These are phyloP conservation scores for Zaprionus ornatus DNA, from an alignment of 1,140 invertebrate genomes.

Conservation along the genomic window DNA sequence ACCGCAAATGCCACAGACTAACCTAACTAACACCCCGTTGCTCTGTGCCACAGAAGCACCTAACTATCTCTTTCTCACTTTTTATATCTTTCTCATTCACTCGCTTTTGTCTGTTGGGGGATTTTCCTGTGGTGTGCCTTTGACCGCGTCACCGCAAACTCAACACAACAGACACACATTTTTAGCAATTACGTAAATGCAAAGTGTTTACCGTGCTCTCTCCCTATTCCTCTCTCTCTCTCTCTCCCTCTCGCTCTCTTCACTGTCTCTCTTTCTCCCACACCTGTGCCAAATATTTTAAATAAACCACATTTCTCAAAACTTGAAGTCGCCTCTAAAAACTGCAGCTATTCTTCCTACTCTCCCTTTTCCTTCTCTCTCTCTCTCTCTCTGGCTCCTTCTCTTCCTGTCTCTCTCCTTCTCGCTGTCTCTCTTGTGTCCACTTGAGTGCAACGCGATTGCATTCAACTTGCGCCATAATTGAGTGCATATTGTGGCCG, in stretches of 20 bases:
- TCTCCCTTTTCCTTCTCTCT: not conserved
- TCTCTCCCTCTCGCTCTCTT: not conserved
- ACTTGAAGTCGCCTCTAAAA: not conserved
- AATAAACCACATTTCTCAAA: not conserved
- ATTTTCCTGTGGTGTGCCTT: slow-evolving; percentile 9
- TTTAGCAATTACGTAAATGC: slow-evolving; percentile 47
- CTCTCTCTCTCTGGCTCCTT: not conserved
- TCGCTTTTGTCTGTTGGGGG: not conserved
- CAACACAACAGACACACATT: slow-evolving; percentile 32
- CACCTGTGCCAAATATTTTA: not conserved
- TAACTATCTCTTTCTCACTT: not conserved
- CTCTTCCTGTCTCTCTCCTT: not conserved
- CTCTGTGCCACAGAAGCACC: not conserved
- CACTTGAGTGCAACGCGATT: slow-evolving; percentile 8
- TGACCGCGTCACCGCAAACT: slow-evolving; percentile 41
- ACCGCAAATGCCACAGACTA: slow-evolving; percentile 41
- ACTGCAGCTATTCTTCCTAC: not conserved
- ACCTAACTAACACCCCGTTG: slow-evolving; percentile 16
- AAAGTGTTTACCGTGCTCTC: slow-evolving; percentile 16
- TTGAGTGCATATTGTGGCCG: slow-evolving; percentile 37
- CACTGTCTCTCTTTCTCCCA: not conserved
- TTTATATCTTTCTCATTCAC: not conserved
- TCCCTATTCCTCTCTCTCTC: not conserved
- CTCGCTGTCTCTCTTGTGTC: not conserved
- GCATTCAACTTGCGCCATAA: slow-evolving; percentile 23